Percentiles rank a stretch among this genome's conserved stretches.
phyloP scores from a whole-genome alignment of 2,888 invertebrate species.

The Macropis europaea region DNA sequence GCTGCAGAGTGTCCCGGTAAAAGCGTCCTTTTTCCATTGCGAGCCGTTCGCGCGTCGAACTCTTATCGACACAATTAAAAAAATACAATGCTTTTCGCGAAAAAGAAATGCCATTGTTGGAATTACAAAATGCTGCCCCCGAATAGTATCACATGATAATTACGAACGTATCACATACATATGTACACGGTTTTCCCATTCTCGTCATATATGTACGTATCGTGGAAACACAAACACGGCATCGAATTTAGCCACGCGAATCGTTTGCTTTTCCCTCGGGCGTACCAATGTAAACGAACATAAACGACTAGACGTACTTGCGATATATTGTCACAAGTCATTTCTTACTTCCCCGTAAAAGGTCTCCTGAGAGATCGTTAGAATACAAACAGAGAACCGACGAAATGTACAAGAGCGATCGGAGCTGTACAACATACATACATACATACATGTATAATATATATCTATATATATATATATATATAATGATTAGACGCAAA shows the following conservation, averaged over 20 bases:
- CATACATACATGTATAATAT: slow-evolving; percentile 12
- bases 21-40: no score
- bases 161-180: slow-evolving; percentile 58
- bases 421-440: slow-evolving; percentile 7
- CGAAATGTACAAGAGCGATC: slow-evolving; percentile 12
- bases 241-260: slow-evolving; percentile 38
- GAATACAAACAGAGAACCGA: slow-evolving; percentile 27
- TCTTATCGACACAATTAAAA: slow-evolving; percentile 27
- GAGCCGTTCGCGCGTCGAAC: slow-evolving; percentile 9
- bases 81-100: slow-evolving; percentile 10
- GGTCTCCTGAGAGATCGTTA: slow-evolving; percentile 51
- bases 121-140: slow-evolving; percentile 53
- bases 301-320: slow-evolving; percentile 63
- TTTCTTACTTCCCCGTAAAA: slow-evolving; percentile 39
- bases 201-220: slow-evolving; percentile 22
- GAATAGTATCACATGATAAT: slow-evolving; percentile 60
- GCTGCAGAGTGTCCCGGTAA: neutral
- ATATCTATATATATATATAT: slow-evolving; percentile 4
- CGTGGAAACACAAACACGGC: slow-evolving; percentile 42
- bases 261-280: slow-evolving; percentile 24
- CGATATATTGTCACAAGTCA: slow-evolving; percentile 50
- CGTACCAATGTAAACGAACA: slow-evolving; percentile 47
- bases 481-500: slow-evolving; percentile 21
- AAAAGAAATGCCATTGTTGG: slow-evolving; percentile 41
- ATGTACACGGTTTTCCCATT: slow-evolving; percentile 1